These are phyloP conservation scores for Epinephelus awoara DNA, from an alignment of 2,797 vertebrate genomes.

Conservation along the genomic window DNA sequence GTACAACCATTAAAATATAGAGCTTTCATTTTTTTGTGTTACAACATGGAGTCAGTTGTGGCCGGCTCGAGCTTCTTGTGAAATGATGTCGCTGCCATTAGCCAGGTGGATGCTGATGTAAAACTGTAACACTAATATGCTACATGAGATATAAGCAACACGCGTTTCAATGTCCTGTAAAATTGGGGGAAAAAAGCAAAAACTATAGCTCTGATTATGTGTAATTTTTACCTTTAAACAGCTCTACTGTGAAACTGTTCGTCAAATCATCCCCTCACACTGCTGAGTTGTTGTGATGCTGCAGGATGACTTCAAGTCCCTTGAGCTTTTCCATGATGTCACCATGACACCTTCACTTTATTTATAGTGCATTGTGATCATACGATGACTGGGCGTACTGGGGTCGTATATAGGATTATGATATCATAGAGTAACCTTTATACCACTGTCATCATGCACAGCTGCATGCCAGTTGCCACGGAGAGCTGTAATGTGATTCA, in stretches of 20 bases:
- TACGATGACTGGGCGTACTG: not conserved
- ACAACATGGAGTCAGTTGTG: not conserved
- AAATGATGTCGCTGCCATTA: not conserved
- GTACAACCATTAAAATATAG: not conserved
- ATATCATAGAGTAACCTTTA: not conserved
- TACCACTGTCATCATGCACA: no score
- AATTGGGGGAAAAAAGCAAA: not conserved
- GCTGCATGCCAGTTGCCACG: not conserved
- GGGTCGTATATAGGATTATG: not conserved
- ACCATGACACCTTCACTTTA: not conserved
- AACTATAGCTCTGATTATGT: no score
- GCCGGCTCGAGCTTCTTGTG: not conserved
- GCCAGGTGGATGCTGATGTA: not conserved
- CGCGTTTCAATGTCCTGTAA: not conserved
- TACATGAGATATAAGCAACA: not conserved
- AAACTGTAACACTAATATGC: not conserved
- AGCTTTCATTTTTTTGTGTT: not conserved
- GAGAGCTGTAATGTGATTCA: conserved; percentile 11
- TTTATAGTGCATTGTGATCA: not conserved
- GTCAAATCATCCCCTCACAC: no score
- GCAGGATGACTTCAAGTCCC: not conserved
- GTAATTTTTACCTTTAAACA: not conserved
- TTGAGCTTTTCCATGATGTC: not conserved
- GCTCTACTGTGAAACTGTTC: not conserved
- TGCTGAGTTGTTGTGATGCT: not conserved